Base-by-base conservation (phyloP, 2,113 vertebrate genomes). In the Bos indicus region DNA sequence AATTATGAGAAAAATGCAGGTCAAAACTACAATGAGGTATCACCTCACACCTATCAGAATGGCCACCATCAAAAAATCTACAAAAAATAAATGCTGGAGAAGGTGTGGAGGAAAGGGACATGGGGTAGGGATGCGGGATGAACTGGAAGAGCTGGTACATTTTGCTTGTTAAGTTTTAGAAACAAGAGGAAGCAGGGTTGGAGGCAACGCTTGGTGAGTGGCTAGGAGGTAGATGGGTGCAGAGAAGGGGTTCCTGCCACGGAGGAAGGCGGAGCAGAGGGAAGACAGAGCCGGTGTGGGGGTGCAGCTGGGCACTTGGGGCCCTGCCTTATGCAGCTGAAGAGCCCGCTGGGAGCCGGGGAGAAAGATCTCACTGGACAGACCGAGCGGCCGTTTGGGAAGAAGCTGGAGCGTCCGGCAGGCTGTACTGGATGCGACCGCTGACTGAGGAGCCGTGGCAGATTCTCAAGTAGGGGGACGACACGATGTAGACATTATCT, bases 301-400 rank as follows among this genome's bases (percentile, higher is more conserved):
- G 19, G 52, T 25, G 46, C 26, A 7, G 3, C 9, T 13, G 23
- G 4, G 48, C 19, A 6, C 23, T 5, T 0, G 40, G 62, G 67
- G 48, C n/a, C 23, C 28, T 59, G 71, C 48, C 52, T 25, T 77
- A 15, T 40, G 46, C 82, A 26, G 25, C 57, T 21, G 36, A 15
- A 74, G 52, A 25, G 13, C 8, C 60, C 0, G 0, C 43, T 33
- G 4, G 26, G 54, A 64, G 67, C 15, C 7, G 1, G 17, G 28
- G 54, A 17, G 56, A 25, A 23, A 51, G 2, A 28, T 21, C 28
- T 48, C 48, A 2, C 14, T 8, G 51, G 64, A 15, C 28, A 77
- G 83, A 43, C 14, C 0, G 6, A 36, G 77, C 0, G 46, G 77
- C 74, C 2, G 0, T 28, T 25, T 40, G 8, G 48, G 28, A 36